Base-by-base conservation (phyloP, 53 echinoderm and acorn worm species). In the Patiria pectinifera region DNA sequence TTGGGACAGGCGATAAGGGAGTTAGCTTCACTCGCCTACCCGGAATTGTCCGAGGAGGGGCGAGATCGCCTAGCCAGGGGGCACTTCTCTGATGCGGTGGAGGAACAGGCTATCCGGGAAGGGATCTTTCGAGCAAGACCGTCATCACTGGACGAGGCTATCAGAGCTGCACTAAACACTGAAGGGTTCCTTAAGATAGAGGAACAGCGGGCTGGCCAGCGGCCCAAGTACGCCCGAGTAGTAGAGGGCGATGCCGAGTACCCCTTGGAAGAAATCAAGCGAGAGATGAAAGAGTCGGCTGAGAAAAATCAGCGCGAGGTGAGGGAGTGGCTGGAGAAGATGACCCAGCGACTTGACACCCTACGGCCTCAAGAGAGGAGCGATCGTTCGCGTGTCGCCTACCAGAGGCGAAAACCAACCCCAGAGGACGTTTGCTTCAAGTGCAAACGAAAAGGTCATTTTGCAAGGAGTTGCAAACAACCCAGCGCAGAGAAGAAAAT, bases 101-200 rank as follows among this genome's bases (percentile, higher is more conserved):
- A 43, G 18, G 78, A 62, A 9, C 83, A 83, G 23, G 84, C 70
- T 1, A 76, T 84, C 5, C 45, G 92, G 23, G 84, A 69, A 62
- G 92, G 72, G 3, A 71, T 92, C 8, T 75, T 70, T 76, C 75
- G 92, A 48, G 76, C 91, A 8, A 83, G 35, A 48, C 91, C 91
- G 0, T n/a, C 75, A 14, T 22, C 62, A 9, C 21, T 91, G 11
- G 91, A 91, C n/a, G 91, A 62, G 14, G 91, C 91, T 2, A 14
- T 91, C 0, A 14, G 63, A 16, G 91, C 83, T 21, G 92, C 92
- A 21, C 21, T 84, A 10, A 61, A 59, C 11, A 83, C 85, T 15
- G 92, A 92, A 45, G 59, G 92, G 15, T 92, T 84, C 76, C 59
- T 84, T 6, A 70, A 92, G n/a, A 45, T 84, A 71, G 92, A 92